Conservation (phyloP, 2,888 invertebrate genomes). For the Folsomia manolachei region DNA sequence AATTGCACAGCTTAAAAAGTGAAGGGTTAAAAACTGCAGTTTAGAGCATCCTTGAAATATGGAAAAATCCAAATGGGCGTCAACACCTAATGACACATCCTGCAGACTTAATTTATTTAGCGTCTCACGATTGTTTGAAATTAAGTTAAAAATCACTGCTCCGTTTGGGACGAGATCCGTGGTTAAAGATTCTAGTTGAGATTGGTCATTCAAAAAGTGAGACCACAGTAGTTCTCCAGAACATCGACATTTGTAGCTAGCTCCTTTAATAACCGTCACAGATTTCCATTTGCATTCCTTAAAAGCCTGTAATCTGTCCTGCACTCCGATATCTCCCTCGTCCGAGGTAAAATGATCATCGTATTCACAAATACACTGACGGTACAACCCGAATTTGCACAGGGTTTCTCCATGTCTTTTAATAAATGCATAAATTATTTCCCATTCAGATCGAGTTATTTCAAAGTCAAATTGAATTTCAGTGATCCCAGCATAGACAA, state of each 20-base stretch:
- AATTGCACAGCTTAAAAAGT: constrained; percentile 22
- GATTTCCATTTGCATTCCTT: neutral
- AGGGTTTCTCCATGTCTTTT: constrained; percentile 10
- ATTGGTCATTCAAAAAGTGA: neutral
- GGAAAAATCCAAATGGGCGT: constrained; percentile 22
- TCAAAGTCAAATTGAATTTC: constrained; percentile 26
- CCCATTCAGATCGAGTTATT: constrained; percentile 33
- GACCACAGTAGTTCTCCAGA: constrained; percentile 6
- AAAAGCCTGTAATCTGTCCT: neutral
- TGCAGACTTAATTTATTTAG: constrained; percentile 19
- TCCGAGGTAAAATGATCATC: neutral
- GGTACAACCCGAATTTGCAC: neutral
- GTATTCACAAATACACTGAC: constrained; percentile 12
- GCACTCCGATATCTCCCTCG: neutral
- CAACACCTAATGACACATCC: constrained; percentile 26
- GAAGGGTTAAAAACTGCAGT: constrained; percentile 23
- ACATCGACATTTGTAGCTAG: neutral
- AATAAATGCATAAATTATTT: constrained; percentile 22
- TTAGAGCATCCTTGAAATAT: constrained; percentile 20
- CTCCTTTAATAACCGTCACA: neutral
- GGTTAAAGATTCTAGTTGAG: neutral
- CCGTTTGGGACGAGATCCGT: constrained; percentile 1
- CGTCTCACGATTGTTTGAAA: constrained; percentile 19
- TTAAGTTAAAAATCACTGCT: constrained; percentile 18
- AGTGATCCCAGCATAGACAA: constrained; percentile 26